Evolutionary conservation across 2,797 vertebrate genomes (phyloP).

Genomic region (Phataginus tetradactyla): DNA sequence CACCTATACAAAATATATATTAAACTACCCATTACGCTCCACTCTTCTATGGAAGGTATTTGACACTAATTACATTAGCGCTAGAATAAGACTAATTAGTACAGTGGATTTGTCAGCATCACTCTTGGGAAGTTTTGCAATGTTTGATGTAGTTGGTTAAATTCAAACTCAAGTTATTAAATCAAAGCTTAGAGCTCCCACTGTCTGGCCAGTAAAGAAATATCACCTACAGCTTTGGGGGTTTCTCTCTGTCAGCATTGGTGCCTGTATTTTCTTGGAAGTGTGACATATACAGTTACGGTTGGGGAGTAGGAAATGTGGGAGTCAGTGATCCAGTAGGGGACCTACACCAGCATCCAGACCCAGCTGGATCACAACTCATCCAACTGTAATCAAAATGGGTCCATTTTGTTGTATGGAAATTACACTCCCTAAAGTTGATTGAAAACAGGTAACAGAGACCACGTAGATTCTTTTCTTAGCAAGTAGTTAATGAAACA

Average conservation of each 20-base stretch:
- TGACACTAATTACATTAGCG: neutral
- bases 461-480: neutral
- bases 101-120: too few species aligned
- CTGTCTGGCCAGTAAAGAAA: neutral
- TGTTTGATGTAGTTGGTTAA: too few species aligned
- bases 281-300: rapidly evolving
- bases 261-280: neutral
- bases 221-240: neutral
- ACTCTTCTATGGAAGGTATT: neutral
- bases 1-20: neutral
- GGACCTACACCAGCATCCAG: too few species aligned
- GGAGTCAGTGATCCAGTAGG: neutral
- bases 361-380: neutral
- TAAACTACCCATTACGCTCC: rapidly evolving
- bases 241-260: neutral
- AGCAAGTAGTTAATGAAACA: neutral
- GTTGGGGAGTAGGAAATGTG: too few species aligned
- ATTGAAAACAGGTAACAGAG: neutral
- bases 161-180: neutral
- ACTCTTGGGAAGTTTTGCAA: neutral
- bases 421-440: neutral
- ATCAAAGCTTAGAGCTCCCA: neutral
- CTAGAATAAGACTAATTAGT: neutral
- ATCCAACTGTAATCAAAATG: neutral
- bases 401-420: neutral